These are phyloP conservation scores for Drosophila tanythrix DNA, from an alignment of 2,888 invertebrate genomes.

Conservation along the genomic window DNA sequence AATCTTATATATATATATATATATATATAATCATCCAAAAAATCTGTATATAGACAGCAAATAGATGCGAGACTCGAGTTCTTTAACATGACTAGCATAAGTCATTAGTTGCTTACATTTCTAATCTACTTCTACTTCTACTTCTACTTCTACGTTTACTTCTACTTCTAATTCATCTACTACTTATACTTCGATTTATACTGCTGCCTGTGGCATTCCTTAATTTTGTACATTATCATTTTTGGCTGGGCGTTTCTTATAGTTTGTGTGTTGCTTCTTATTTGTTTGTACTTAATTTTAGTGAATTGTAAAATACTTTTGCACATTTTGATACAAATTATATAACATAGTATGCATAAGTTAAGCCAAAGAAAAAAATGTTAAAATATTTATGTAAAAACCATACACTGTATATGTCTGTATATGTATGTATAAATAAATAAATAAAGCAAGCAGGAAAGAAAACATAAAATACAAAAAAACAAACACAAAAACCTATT, in stretches of 20 bases:
- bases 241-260: conserved; percentile 54
- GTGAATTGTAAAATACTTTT: conserved; percentile 69
- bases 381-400: conserved; percentile 65
- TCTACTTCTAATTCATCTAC: conserved; percentile 9
- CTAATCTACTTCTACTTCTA: conserved; percentile 16
- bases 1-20: neutral
- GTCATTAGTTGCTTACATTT: conserved; percentile 3
- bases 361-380: conserved; percentile 84
- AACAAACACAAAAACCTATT: conserved; percentile 52
- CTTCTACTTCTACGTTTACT: conserved; percentile 6
- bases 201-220: conserved; percentile 45
- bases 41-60: conserved; percentile 22
- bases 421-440: conserved; percentile 24
- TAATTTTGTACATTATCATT: conserved; percentile 60
- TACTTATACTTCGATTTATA: conserved; percentile 7
- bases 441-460: conserved; percentile 64
- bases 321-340: conserved; percentile 68
- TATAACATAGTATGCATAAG: conserved; percentile 79
- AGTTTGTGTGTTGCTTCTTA: conserved; percentile 49
- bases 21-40: neutral
- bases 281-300: conserved; percentile 75
- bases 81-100: conserved; percentile 16
- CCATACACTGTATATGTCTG: conserved; percentile 12
- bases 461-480: conserved; percentile 73
- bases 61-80: conserved; percentile 18